These are phyloP conservation scores for Drosophila histrio DNA, from an alignment of 2,888 invertebrate genomes.

Conservation along the genomic window DNA sequence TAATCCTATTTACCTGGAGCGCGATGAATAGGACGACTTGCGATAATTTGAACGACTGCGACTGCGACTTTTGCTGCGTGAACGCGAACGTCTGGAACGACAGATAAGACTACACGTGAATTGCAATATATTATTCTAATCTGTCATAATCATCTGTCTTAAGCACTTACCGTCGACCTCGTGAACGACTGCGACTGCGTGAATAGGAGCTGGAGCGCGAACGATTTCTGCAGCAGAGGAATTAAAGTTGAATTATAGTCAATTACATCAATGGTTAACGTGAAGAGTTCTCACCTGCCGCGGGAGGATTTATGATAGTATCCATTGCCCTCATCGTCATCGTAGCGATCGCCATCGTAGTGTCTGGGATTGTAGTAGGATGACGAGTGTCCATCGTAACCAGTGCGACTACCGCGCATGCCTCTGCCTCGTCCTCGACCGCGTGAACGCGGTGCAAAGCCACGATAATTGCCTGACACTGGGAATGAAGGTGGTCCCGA, in stretches of 20 bases:
- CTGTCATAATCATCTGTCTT: background rate
- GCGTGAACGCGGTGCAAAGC: slow-evolving; percentile 82
- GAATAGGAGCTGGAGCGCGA: slow-evolving; percentile 72
- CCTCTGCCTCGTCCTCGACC: slow-evolving; percentile 84
- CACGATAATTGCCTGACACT: slow-evolving; percentile 80
- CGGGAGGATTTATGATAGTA: slow-evolving; percentile 82
- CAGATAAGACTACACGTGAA: slow-evolving; percentile 53
- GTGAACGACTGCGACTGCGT: slow-evolving; percentile 63
- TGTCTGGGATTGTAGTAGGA: slow-evolving; percentile 85
- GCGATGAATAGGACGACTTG: slow-evolving; percentile 77
- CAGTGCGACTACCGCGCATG: slow-evolving; percentile 57
- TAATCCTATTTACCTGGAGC: slow-evolving; percentile 62
- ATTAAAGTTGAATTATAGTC: background rate
- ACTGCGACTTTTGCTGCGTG: slow-evolving; percentile 59
- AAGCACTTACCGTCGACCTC: slow-evolving; percentile 77
- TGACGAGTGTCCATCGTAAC: slow-evolving; percentile 67
- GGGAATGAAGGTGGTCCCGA: slow-evolving; percentile 61
- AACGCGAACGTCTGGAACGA: slow-evolving; percentile 68
- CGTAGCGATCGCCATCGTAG: slow-evolving; percentile 85
- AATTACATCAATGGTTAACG: too few species aligned
- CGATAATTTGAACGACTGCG: slow-evolving; percentile 72
- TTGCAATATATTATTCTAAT: background rate
- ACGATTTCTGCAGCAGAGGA: slow-evolving; percentile 54
- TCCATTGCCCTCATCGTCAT: slow-evolving; percentile 86
- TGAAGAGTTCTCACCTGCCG: slow-evolving; percentile 45